Percentiles rank a stretch among this genome's conserved stretches.
Conservation (phyloP, 2,888 invertebrate species). For the Dryobotodes eremita region DNA sequence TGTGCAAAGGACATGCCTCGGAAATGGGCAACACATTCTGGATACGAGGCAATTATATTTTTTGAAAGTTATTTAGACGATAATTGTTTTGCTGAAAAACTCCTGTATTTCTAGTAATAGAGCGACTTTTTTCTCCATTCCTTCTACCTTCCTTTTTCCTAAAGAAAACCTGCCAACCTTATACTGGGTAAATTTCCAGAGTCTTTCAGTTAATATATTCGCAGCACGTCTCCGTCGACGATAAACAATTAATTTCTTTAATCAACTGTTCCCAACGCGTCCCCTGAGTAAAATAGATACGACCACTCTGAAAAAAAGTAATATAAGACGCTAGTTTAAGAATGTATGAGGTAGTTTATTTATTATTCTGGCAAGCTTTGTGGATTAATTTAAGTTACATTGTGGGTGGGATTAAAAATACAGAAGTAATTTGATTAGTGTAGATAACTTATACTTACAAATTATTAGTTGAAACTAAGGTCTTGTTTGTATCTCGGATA, state of each 20-base stretch:
- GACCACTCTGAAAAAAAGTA: slow-evolving; percentile 58
- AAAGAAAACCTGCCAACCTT: slow-evolving; percentile 58
- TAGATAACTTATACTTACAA: no score
- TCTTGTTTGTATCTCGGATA: no score
- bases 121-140: neutral
- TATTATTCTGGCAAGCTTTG: slow-evolving; percentile 7
- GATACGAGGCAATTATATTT: neutral
- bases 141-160: no score
- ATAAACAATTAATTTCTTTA: slow-evolving; percentile 85
- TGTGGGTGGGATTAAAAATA: neutral
- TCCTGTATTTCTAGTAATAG: neutral
- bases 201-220: slow-evolving; percentile 69
- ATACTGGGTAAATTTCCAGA: slow-evolving; percentile 31
- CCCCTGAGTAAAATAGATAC: slow-evolving; percentile 63
- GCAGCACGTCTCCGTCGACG: slow-evolving; percentile 73
- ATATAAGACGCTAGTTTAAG: slow-evolving; percentile 60
- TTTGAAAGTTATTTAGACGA: neutral
- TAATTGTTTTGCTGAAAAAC: neutral
- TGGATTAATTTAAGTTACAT: neutral
- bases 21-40: slow-evolving; percentile 2
- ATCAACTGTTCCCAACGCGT: slow-evolving; percentile 73
- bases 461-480: no score
- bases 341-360: slow-evolving; percentile 40
- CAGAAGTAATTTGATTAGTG: no score
- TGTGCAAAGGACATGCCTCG: slow-evolving; percentile 20